Conservation (phyloP, 2,888 invertebrate species). For the Leistus spinibarbis region DNA sequence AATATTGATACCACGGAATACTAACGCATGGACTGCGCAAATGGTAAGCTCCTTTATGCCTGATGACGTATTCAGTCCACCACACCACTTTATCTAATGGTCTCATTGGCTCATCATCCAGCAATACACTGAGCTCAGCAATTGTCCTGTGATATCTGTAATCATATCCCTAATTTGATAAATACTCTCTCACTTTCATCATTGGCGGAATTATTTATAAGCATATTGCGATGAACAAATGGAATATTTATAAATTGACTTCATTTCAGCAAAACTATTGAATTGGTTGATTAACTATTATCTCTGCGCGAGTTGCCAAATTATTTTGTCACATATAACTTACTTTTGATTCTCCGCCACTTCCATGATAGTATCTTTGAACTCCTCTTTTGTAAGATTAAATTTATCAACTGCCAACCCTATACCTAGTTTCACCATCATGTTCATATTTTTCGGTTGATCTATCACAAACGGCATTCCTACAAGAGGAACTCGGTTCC, state of each 20-base stretch:
- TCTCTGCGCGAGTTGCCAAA: too few relatives aligned
- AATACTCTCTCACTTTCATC: not conserved
- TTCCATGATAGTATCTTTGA: constrained; percentile 45
- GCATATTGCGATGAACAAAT: too few relatives aligned
- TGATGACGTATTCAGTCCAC: constrained; percentile 63
- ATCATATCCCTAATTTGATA: not conserved
- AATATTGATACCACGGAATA: constrained; percentile 55
- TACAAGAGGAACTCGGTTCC: constrained; percentile 53
- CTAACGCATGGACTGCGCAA: constrained; percentile 58
- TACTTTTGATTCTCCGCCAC: constrained; percentile 47
- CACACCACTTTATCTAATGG: constrained; percentile 58
- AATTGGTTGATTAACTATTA: too few relatives aligned
- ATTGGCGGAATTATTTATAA: not conserved
- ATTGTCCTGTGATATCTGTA: constrained; percentile 40
- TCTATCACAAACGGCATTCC: constrained; percentile 53
- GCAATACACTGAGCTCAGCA: constrained; percentile 46
- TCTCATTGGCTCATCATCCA: constrained; percentile 54
- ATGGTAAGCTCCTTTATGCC: constrained; percentile 58
- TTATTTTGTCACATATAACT: constrained; percentile 7
- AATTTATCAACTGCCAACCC: constrained; percentile 11
- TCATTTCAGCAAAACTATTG: not conserved
- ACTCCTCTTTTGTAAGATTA: constrained; percentile 41
- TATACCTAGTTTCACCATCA: constrained; percentile 17
- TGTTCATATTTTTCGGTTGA: constrained; percentile 43
- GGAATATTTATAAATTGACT: too few relatives aligned